Evolutionary conservation across 2,888 invertebrate species (phyloP), one percentile per base, ranked within the genome.

Genomic region (Myathropa florea): DNA sequence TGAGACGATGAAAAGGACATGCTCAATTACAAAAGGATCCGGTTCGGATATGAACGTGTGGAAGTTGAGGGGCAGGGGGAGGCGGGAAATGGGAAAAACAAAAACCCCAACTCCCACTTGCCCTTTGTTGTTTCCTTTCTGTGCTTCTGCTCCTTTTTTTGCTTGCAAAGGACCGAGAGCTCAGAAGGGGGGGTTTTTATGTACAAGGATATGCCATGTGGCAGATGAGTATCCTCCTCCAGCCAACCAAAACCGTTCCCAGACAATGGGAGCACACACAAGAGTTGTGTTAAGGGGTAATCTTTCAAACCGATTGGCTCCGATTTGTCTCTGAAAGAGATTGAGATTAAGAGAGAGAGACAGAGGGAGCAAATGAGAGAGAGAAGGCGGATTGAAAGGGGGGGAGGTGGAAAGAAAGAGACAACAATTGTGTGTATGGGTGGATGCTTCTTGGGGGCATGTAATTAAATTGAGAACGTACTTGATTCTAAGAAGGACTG

Each of bases 281-380:
- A 36, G 55, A 46, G 57, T 78, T 65, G 14, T 59, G 33, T 61
- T 36, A 70, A 70, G 57, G 30, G 21, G 70, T 55, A 57, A 63
- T 12, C 63, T 61, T 46, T 26, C 23, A 78, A 70, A 64, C 23
- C 70, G 70, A 78, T 78, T 78, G 78, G 78, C 70, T 78, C 57
- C 63, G 33, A 78, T 78, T 64, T 39, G 33, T 36, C 24, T 23
- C n/a, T 6, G 55, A 55, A 18, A 26, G 24, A 57, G 18, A 26
- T 14, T 4, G 26, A 60, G 24, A 28, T 3, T 3, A 2, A 60
- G 60, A 60, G 14, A 67, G 23, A 7, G 36, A 24, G 36, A 36
- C 21, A 24, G 55, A 59, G 30, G 21, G 24, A 30, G 23, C 30
- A 9, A 53, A 26, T 55, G 23, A 33, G 24, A 24, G 4, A 10